Evolutionary conservation across 2,888 invertebrate species (phyloP), one percentile per base, ranked within the genome.

Genomic region (Morpho achilles): DNA sequence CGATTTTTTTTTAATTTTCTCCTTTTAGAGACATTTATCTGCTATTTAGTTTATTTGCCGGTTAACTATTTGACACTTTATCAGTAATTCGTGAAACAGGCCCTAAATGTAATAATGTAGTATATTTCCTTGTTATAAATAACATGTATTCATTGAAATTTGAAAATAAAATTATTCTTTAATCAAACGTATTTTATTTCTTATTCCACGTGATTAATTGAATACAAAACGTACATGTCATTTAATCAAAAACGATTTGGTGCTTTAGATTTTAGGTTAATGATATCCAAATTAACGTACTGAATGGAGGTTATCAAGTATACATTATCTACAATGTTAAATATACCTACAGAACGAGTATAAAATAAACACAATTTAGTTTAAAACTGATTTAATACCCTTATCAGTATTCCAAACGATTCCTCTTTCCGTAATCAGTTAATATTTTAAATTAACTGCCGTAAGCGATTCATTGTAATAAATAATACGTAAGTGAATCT

Each of bases 251-350:
- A 32, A 32, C 32, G 32, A 39, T 9, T 39, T n/a, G 44, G 44
- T 43, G 40, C 32, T 22, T 53, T 8, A 46, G 3, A 7, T 56
- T 50, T 44, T 56, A 45, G 50, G 56, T 50, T 56, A 56, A 56
- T 56, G 50, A 50, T 39, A 45, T 50, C 45, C 32, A n/a, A 49
- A 45, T 43, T 44, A 9, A 41, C 32, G 32, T 40, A 44, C 45
- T 32, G 43, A 22, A 45, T 56, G 16, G 56, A 50, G 56, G 56
- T 56, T 50, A 56, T 50, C 50, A n/a, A 6, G 41, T 8, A 32
- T 7, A 53, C 39, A 39, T 16, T 45, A 10, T 45, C 53, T 53
- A 10, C 40, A 40, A 53, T 45, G 42, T 22, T 22, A 23, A 47
- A 53, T 7, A 46, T 32, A 45, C n/a, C 7, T 40, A 47, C 50